A percentile compares a stretch with the other conserved stretches of the same genome.
Conservation (phyloP, 2,888 invertebrate species). For the Netelia virgata region DNA sequence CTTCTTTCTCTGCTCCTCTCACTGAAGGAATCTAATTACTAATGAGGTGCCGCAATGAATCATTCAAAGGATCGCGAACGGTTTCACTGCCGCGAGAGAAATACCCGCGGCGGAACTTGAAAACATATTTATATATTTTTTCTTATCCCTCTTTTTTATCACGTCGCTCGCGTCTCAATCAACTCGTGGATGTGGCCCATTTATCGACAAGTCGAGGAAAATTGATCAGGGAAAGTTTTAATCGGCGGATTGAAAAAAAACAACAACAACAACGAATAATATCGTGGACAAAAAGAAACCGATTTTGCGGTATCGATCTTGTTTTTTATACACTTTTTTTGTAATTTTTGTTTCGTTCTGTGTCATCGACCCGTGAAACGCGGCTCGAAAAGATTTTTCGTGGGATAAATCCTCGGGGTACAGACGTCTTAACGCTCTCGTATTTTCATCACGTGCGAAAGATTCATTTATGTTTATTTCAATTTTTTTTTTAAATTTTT, state of each 20-base stretch:
- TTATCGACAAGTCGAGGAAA: slow-evolving; percentile 36
- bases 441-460: slow-evolving; percentile 28
- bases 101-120: slow-evolving; percentile 24
- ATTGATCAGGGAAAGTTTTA: slow-evolving; percentile 30
- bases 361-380: neutral
- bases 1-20: slow-evolving; percentile 49
- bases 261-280: too few species aligned
- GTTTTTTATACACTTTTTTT: neutral
- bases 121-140: slow-evolving; percentile 18
- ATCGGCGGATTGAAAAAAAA: too few species aligned
- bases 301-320: too few species aligned
- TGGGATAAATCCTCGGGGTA: neutral
- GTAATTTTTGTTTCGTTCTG: neutral
- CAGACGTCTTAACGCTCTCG: slow-evolving; percentile 1
- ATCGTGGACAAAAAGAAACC: too few species aligned
- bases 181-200: slow-evolving; percentile 25
- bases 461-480: slow-evolving; percentile 34
- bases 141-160: slow-evolving; percentile 10
- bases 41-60: slow-evolving; percentile 62
- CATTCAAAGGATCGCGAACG: slow-evolving; percentile 55
- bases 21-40: slow-evolving; percentile 36
- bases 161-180: slow-evolving; percentile 12
- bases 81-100: slow-evolving; percentile 58
- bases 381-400: neutral
- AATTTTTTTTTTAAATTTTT: neutral